These are phyloP conservation scores for Canis aureus DNA, from an alignment of 2,113 vertebrate genomes.

Conservation along the genomic window DNA sequence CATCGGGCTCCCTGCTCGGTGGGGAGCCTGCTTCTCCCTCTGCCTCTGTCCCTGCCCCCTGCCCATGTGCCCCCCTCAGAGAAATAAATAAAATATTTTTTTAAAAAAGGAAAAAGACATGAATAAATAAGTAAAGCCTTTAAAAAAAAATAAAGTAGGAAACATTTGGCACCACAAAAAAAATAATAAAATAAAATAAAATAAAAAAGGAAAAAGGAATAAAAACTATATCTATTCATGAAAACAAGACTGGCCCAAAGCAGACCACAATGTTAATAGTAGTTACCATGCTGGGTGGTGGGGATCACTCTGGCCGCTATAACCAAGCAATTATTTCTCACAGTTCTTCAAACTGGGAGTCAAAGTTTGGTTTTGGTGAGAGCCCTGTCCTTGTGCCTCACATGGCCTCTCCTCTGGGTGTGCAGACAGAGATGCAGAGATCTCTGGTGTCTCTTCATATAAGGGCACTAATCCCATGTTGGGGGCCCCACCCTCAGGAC, in stretches of 20 bases:
- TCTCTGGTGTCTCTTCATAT: background rate
- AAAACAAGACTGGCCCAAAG: background rate
- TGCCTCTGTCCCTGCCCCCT: too few species aligned
- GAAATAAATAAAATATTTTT: too few species aligned
- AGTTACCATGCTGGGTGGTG: background rate
- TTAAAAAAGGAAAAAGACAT: background rate
- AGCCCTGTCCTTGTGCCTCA: background rate
- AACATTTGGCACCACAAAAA: too few species aligned
- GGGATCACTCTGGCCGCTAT: background rate
- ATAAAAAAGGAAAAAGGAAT: background rate
- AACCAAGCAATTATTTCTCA: background rate
- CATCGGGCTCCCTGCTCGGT: too few species aligned
- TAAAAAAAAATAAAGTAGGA: too few species aligned
- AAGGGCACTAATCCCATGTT: background rate
- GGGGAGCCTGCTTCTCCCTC: too few species aligned
- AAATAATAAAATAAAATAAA: too few species aligned
- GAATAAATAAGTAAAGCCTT: too few species aligned
- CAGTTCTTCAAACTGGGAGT: too few species aligned
- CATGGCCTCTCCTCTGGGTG: background rate
- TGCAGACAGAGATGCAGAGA: accelerated
- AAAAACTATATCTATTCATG: background rate
- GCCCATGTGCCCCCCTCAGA: too few species aligned
- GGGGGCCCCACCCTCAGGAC: background rate
- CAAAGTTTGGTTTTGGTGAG: background rate
- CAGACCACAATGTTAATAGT: background rate